Evolutionary conservation across 1,140 invertebrate species (phyloP), one percentile per base, ranked within the genome.

Genomic region (Grapholita molesta): DNA sequence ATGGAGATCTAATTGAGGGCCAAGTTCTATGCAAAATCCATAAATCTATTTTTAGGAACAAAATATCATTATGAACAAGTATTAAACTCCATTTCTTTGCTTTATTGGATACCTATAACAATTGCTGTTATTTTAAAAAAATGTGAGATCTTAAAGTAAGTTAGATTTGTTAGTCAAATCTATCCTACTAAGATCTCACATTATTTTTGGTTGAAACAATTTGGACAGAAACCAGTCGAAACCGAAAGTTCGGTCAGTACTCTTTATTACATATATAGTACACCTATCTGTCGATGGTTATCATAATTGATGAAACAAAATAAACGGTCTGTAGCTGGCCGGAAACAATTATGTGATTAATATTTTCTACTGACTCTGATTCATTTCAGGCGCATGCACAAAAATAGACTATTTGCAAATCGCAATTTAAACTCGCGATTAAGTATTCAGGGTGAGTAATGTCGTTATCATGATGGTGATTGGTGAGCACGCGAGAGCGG

Each of bases 331-430:
- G 53, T 77, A 71, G 71, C 52, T 12, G 64, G 87, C 88, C 86
- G 88, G 88, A 90, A 90, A 84, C 78, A 82, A 89, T 89, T 78
- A 90, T 82, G 25, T 28, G 55, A 15, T 67, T 79, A 72, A 83
- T 80, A 79, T 90, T 85, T 83, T 80, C 75, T 38, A 38, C 33
- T 3, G 1, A 15, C 0, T 2, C 55, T 15, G 24, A 61, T 61
- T 61, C n/a, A 28, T 28, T 28, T 30, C 24, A 57, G 24, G 28
- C 24, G 25, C 55, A 30, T 61, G 24, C 24, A 61, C 8, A 28
- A 61, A 52, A 88, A 84, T 80, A 83, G 84, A 74, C 71, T 84
- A 84, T 85, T 83, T 73, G 75, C 79, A 67, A 81, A 86, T 89
- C 74, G 83, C 68, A 85, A 80, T 84, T 83, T 79, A 75, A 88